These are phyloP conservation scores for Tribolium madens DNA, from an alignment of 1,140 invertebrate genomes.

Conservation along the genomic window DNA sequence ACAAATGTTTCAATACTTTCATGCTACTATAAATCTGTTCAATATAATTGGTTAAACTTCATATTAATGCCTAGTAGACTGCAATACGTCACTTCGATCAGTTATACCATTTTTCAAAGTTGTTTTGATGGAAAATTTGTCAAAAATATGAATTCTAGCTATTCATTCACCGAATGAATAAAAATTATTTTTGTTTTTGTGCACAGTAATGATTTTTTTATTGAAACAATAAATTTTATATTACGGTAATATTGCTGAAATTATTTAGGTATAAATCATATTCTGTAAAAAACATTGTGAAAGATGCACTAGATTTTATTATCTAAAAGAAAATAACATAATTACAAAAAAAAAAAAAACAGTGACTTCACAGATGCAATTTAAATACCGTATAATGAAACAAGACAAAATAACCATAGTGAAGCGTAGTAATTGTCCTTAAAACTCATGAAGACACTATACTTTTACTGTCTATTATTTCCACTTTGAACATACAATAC, in stretches of 20 bases:
- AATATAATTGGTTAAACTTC: background rate
- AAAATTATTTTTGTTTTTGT: background rate
- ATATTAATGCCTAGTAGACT: background rate
- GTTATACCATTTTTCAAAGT: background rate
- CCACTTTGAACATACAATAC: background rate
- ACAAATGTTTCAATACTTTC: background rate
- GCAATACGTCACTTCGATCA: background rate
- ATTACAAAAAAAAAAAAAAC: too few species aligned
- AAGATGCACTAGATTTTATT: too few species aligned
- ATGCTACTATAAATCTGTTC: background rate
- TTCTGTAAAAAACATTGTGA: too few species aligned
- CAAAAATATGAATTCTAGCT: background rate
- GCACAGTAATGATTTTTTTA: background rate
- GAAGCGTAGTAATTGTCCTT: background rate
- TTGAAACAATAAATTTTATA: background rate
- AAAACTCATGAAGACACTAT: background rate
- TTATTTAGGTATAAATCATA: too few species aligned
- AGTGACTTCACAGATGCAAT: background rate
- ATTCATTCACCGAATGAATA: background rate
- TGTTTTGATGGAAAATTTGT: background rate
- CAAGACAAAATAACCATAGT: background rate
- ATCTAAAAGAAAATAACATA: too few species aligned
- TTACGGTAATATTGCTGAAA: too few species aligned
- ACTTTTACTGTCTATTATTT: background rate
- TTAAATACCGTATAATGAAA: background rate